These are phyloP conservation scores for Pelosia muscerda DNA, from an alignment of 2,888 invertebrate species.

Conservation along the genomic window DNA sequence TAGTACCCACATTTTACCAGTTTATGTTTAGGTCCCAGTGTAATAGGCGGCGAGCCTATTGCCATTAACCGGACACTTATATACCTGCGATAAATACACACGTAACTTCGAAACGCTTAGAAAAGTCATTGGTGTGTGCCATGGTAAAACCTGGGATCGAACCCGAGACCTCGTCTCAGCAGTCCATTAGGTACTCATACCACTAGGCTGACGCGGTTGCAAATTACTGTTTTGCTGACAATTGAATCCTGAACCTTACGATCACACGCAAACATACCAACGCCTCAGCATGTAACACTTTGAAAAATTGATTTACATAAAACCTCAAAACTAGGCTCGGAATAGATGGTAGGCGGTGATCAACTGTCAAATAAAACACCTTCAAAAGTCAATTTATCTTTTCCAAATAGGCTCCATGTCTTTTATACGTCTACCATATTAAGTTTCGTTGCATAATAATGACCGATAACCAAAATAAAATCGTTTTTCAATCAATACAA, in stretches of 20 bases:
- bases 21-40: no score
- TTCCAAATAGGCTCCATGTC: neutral
- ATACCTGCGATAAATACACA: no score
- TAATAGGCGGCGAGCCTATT: no score
- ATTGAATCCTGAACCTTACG: neutral
- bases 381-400: neutral
- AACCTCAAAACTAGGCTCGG: neutral
- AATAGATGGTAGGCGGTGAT: neutral
- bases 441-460: constrained; percentile 1
- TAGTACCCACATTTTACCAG: no score
- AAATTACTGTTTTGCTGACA: neutral
- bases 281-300: neutral
- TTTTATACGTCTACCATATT: neutral
- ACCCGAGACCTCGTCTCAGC: no score
- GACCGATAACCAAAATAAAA: constrained; percentile 5
- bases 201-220: no score
- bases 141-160: no score
- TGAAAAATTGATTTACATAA: constrained; percentile 7
- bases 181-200: no score
- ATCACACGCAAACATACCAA: neutral
- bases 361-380: constrained; percentile 4
- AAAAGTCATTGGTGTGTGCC: no score
- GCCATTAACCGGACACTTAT: no score
- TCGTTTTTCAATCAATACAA: constrained; percentile 2
- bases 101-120: no score